phyloP scores from a whole-genome alignment of 1,140 invertebrate species.

The Drosophila baimaii region DNA sequence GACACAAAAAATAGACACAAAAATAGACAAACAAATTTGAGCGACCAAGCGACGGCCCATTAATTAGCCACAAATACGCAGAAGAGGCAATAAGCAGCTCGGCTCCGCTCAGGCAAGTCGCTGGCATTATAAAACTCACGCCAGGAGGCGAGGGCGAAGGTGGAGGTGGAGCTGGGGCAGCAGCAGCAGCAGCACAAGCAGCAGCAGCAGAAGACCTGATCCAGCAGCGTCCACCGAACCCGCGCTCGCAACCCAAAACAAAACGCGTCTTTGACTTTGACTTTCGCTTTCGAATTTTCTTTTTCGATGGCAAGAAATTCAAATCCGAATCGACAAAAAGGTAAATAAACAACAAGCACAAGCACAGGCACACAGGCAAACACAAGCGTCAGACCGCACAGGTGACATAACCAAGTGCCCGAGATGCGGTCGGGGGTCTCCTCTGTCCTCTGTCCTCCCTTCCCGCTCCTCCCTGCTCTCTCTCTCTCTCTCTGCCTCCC shows the following conservation, averaged over 20 bases:
- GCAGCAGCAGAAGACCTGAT: slow-evolving; percentile 27
- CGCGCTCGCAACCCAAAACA: slow-evolving; percentile 21
- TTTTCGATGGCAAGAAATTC: slow-evolving; percentile 56
- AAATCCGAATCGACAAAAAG: slow-evolving; percentile 25
- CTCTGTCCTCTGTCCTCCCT: not conserved
- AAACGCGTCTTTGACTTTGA: slow-evolving; percentile 76
- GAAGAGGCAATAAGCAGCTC: slow-evolving; percentile 26
- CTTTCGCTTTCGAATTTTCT: slow-evolving; percentile 83
- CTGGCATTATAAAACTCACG: slow-evolving; percentile 62
- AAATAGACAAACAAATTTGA: slow-evolving; percentile 41
- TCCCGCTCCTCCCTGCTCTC: not conserved
- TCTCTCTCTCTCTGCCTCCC: too few species aligned
- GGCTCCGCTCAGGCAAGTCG: slow-evolving; percentile 56
- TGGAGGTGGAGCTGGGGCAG: not conserved
- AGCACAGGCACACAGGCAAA: slow-evolving; percentile 55
- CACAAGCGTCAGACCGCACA: slow-evolving; percentile 46
- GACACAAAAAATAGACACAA: not conserved
- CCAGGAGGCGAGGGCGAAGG: not conserved
- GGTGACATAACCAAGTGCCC: slow-evolving; percentile 79
- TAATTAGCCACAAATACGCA: slow-evolving; percentile 54
- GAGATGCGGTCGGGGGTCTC: slow-evolving; percentile 53
- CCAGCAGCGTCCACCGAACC: slow-evolving; percentile 44
- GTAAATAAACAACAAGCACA: slow-evolving; percentile 28
- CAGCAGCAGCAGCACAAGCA: not conserved
- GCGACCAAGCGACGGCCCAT: slow-evolving; percentile 50